Base-by-base conservation (phyloP, 2,797 vertebrate genomes). In the Erethizon dorsatum region DNA sequence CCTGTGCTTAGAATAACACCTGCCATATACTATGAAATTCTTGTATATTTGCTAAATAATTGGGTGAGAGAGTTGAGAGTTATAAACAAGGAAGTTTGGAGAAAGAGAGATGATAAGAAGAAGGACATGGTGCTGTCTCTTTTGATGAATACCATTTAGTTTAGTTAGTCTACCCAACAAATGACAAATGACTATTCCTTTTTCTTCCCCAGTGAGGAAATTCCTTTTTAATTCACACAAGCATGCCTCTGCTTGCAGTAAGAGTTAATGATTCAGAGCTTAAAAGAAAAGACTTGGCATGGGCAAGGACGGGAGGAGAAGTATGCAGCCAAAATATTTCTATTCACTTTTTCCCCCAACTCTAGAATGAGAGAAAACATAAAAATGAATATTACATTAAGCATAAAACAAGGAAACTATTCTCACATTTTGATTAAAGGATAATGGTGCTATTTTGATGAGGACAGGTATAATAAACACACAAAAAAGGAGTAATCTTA, bases 261-360 rank as follows among this genome's bases (percentile, higher is more conserved):
- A 94, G 84, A 95, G 82, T 95, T 93, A 97, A 95, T 57, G n/a
- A 20, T 75, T 88, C 52, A 93, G 52, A 83, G 54, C 90, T 97
- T 83, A 94, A 85, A 97, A 83, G 65, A 75, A 94, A 96, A 95
- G 93, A 80, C 37, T 97, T 97, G 97, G 96, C 93, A 75, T 93
- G 47, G 57, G 37, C 9, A 92, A 41, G 41, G 52, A 75, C 93
- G 73, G 95, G 95, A 97, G 92, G 89, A 94, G 88, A 97, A 90
- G 69, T 94, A 79, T 71, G 52, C 6, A 78, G 97, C 95, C 95
- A 98, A 97, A 95, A 88, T 96, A 96, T 95, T 97, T 97, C 83
- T 97, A 52, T 97, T 97, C 93, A 71, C 63, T 95, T 95, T 96
- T 79, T 59, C 73, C 88, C 97, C 79, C 50, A 97, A 87, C 61